phyloP scores from a whole-genome alignment of 2,797 vertebrate genomes.

The Pangasius krempfi region DNA sequence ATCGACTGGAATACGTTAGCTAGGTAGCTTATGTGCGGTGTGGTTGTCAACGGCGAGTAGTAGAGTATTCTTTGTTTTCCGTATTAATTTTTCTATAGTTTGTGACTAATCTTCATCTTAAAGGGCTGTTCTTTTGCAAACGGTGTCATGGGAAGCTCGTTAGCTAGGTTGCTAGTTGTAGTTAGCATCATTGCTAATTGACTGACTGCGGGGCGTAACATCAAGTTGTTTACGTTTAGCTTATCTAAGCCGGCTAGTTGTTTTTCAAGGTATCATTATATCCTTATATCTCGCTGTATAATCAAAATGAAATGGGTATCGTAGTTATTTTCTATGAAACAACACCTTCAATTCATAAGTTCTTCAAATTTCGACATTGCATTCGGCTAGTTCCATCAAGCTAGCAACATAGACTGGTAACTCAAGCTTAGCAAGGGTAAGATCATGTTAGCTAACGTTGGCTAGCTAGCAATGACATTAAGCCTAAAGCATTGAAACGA shows the following conservation, averaged over 20 bases:
- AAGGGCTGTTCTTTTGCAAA: not conserved
- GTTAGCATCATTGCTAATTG: conserved; percentile 36
- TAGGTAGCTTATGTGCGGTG: conserved; percentile 12
- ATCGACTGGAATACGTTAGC: conserved; percentile 39
- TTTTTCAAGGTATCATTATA: not conserved
- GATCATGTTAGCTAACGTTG: not conserved
- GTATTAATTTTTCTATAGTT: not conserved
- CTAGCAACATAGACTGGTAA: conserved; percentile 45
- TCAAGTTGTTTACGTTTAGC: conserved; percentile 55
- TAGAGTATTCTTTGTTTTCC: not conserved
- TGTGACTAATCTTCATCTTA: not conserved
- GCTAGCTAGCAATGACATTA: not conserved
- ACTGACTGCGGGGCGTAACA: conserved; percentile 24
- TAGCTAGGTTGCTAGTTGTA: conserved; percentile 28
- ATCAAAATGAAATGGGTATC: conserved; percentile 48
- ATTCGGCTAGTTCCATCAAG: conserved; percentile 39
- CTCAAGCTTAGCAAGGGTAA: conserved; percentile 33
- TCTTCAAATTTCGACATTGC: conserved; percentile 24
- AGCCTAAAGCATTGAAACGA: not conserved
- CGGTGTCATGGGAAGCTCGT: conserved; percentile 39
- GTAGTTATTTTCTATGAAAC: conserved; percentile 26
- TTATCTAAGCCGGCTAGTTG: conserved; percentile 20
- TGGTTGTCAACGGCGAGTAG: not conserved
- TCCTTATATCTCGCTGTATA: not conserved
- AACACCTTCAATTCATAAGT: conserved; percentile 28